These are phyloP conservation scores for Helicoverpa armigera DNA, from an alignment of 1,140 invertebrate genomes.

Conservation along the genomic window DNA sequence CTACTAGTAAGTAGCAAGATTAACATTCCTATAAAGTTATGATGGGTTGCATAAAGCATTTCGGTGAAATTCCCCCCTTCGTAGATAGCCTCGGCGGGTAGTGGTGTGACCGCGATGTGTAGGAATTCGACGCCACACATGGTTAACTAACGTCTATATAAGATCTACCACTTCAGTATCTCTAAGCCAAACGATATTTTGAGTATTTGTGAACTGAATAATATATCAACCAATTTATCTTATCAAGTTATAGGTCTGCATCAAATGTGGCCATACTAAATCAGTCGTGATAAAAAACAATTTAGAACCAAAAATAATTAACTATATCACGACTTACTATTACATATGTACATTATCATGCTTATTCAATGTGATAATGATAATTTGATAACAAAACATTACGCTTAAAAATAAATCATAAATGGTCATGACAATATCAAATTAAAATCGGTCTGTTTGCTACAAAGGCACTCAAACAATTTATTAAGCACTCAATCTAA, in stretches of 20 bases:
- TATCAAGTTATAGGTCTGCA: constrained; percentile 10
- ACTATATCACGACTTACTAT: no score
- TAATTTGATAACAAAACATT: no score
- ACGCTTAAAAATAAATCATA: no score
- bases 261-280: neutral
- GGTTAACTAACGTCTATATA: neutral
- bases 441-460: neutral
- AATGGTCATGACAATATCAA: no score
- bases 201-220: neutral
- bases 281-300: neutral
- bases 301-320: no score
- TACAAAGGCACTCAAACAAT: neutral
- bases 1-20: neutral
- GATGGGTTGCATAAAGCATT: constrained; percentile 6
- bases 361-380: no score
- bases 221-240: constrained; percentile 8
- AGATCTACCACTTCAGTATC: neutral
- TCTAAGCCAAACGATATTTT: neutral
- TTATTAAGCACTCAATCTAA: constrained; percentile 13
- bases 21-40: constrained; percentile 12
- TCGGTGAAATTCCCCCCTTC: neutral
- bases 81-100: neutral
- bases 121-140: neutral
- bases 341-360: no score
- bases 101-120: neutral